phyloP scores from a whole-genome alignment of 1,140 invertebrate genomes.

The Nebria ingens region DNA sequence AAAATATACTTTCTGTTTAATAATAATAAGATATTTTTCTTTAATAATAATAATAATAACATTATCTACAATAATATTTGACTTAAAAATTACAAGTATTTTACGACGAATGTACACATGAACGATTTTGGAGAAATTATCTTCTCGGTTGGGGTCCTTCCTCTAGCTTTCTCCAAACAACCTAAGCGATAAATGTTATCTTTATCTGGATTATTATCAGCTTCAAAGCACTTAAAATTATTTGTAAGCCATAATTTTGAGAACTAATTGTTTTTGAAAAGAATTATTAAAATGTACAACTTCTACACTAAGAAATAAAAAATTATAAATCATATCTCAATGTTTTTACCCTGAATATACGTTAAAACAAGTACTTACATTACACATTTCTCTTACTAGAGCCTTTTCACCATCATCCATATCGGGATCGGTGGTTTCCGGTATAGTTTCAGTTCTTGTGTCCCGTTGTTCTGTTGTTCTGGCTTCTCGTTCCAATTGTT shows the following conservation, averaged over 20 bases:
- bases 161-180: slow-evolving; percentile 58
- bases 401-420: slow-evolving; percentile 88
- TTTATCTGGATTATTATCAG: too few relatives aligned
- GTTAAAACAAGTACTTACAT: slow-evolving; percentile 57
- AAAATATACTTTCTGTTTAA: background rate
- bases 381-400: slow-evolving; percentile 91
- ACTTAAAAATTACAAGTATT: background rate
- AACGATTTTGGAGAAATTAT: slow-evolving; percentile 1
- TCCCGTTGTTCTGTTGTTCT: slow-evolving; percentile 32
- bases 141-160: slow-evolving; percentile 48
- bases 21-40: background rate
- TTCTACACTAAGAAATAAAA: background rate
- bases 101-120: background rate
- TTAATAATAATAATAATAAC: background rate
- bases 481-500: slow-evolving; percentile 67
- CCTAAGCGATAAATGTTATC: slow-evolving; percentile 36
- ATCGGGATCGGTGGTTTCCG: slow-evolving; percentile 46
- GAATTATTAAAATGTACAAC: too few relatives aligned
- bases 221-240: slow-evolving; percentile 11
- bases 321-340: slow-evolving; percentile 27
- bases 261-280: too few relatives aligned
- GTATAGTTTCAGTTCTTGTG: slow-evolving; percentile 46
- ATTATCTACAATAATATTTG: background rate
- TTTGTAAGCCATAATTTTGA: slow-evolving; percentile 4
- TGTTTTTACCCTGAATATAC: too few relatives aligned